phyloP scores from a whole-genome alignment of 2,888 invertebrate species.

The Quadroppia sp. region DNA sequence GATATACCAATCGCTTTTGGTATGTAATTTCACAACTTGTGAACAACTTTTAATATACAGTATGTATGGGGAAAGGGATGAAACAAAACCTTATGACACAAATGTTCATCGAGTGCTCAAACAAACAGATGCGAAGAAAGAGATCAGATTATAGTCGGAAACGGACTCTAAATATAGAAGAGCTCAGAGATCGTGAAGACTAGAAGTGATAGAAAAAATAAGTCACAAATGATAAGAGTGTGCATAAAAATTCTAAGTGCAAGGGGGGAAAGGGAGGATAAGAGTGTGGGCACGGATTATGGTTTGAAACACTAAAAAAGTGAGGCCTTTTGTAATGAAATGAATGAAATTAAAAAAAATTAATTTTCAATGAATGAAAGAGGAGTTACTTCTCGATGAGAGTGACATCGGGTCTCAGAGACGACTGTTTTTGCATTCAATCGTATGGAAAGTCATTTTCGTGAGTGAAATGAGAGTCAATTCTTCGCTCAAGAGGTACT shows the following conservation, averaged over 20 bases:
- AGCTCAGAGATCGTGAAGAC: neutral
- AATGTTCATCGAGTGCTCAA: neutral
- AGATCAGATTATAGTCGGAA: conserved; percentile 16
- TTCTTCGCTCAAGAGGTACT: no score
- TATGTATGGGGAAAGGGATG: no score
- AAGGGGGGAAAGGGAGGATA: neutral
- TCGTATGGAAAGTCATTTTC: neutral
- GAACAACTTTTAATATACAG: no score
- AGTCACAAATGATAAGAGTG: conserved; percentile 1
- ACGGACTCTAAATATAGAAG: neutral
- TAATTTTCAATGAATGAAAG: no score
- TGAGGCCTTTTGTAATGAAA: neutral
- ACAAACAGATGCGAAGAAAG: neutral
- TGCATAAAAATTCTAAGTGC: neutral
- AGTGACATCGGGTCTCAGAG: neutral
- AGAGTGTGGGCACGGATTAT: conserved; percentile 8
- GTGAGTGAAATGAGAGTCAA: no score
- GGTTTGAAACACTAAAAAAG: neutral
- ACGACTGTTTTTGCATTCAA: neutral
- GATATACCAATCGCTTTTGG: no score
- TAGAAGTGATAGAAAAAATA: conserved; percentile 4
- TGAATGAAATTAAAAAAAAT: no score
- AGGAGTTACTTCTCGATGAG: neutral
- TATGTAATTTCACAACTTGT: no score
- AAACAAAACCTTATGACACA: neutral